Evolutionary conservation across 1,140 invertebrate genomes (phyloP), one percentile per base, ranked within the genome.

Genomic region (Hyphantria cunea): DNA sequence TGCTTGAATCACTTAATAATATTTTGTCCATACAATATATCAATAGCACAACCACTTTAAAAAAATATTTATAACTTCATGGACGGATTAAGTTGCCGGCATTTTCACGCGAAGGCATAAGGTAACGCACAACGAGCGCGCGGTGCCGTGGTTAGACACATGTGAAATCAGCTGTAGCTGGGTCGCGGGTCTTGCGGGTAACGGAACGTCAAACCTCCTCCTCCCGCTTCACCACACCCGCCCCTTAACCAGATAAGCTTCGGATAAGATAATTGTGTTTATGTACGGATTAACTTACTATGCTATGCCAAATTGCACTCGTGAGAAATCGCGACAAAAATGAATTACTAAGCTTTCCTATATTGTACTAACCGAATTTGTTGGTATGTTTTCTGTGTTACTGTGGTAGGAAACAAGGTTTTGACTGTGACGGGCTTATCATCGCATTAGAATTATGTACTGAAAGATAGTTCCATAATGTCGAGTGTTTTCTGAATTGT

Each of bases 101-200:
- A 84, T 86, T 74, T 78, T 78, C 66, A 66, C 59, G 47, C 39
- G 59, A 71, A 48, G 72, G 32, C 55, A 33, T 53, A 71, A 45
- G 71, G 45, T 15, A 49, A 73, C 67, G 55, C 64, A 55, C 50
- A 56, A 58, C 78, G 70, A 66, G 74, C 84, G 83, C 74, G 68
- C 82, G 72, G 51, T 64, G 56, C 44, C 68, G 66, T 70, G 72
- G 53, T 51, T 25, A 44, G 56, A 39, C 75, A 84, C 78, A 84
- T 89, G 84, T 89, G 84, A 89, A 89, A 87, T 89, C 86, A 87
- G 86, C 86, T 89, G 86, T 86, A 71, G 78, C 67, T 51, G 58
- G n/a, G 60, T 67, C 73, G 74, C 69, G 58, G 42, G 50, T 81
- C 80, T 67, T 72, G 74, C 69, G 58, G 42, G 50, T 82, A 82